Base-by-base conservation (phyloP, 2,113 vertebrate genomes). In the Campylorhamphus procurvoides region DNA sequence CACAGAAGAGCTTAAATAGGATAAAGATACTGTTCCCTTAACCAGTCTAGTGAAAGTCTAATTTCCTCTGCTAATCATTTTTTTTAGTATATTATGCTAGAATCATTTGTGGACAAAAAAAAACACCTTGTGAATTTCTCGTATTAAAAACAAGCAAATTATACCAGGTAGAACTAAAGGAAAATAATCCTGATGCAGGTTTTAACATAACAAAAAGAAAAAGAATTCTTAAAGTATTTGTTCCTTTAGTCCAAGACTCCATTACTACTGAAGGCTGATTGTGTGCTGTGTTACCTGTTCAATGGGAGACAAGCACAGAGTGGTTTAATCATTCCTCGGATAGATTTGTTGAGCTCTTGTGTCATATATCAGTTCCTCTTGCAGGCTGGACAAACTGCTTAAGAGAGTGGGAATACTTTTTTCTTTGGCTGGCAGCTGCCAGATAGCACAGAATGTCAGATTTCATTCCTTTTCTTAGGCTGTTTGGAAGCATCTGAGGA, bases 401-500 rank as follows among this genome's bases (percentile, higher is more conserved):
- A 29, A 87, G 58, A 63, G 75, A 35, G 53, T 23, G 7, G 46
- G 37, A 87, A 74, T 1, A 2, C 4, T 66, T 77, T 80, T 77
- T 83, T 31, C 47, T 81, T 81, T 58, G 77, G 35, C 76, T 93
- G 63, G 72, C 47, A 76, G 58, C 87, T 93, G 73, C 58, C 81
- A 81, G 66, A 71, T 46, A 90, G 58, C 42, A 77, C 56, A 90
- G 37, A 88, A 44, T 87, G 82, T 94, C 64, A 11, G 44, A 85
- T 91, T 90, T 80, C 1, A 3, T 90, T 84, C 44, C 72, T 96
- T 92, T 93, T 87, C 68, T 92, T 59, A 75, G 84, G 81, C 80
- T 93, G 8, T 42, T 27, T 79, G 87, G 95, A 97, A 94, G 77
- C 91, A 90, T 95, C 82, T 90, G 89, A 97, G 96, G 86, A 97